Base-by-base conservation (phyloP, 2,113 vertebrate species). In the Stigmatopora argus region DNA sequence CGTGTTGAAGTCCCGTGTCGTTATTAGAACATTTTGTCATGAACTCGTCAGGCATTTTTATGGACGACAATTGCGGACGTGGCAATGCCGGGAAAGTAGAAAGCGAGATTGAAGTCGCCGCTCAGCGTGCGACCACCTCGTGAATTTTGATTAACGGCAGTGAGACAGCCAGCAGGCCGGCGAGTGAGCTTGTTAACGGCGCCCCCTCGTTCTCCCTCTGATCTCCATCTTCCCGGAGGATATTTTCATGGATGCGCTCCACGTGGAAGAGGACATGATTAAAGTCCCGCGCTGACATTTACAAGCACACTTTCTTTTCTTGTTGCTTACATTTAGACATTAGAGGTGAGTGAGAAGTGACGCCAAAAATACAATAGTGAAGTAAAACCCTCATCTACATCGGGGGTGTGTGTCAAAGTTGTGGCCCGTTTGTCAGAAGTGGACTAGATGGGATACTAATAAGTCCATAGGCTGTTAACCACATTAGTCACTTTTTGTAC, bases 81-180 rank as follows among this genome's bases (percentile, higher is more conserved):
- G 23, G 23, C 53, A 31, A 19, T 15, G 53, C 23, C 53, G 53
- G 13, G 26, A 56, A 31, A 56, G 23, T 26, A 56, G 23, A 56
- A 56, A 56, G 53, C 15, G 21, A 56, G 23, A 56, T 56, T 56
- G 53, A 56, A 56, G 53, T 56, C 26, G 23, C 14, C 31, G 53
- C 53, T 3, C 53, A 31, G 53, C 53, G 15, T 31, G 53, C 53
- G 23, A 7, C 53, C 53, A 31, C 23, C 23, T 31, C 31, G 2
- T 31, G 53, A 56, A 56, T 56, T 56, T 56, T 56, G 53, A 56
- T 56, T 31, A 56, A 56, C 14, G 26, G 5, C 23, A 31, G 12
- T 13, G 8, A 31, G 52, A 5, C 52, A 10, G 52, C 23, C 23
- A 3, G 23, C 53, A 8, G 53, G 53, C 51, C 9, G 12, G 53